phyloP scores from a whole-genome alignment of 2,888 invertebrate species.

The Stenolophus ochropezus region DNA sequence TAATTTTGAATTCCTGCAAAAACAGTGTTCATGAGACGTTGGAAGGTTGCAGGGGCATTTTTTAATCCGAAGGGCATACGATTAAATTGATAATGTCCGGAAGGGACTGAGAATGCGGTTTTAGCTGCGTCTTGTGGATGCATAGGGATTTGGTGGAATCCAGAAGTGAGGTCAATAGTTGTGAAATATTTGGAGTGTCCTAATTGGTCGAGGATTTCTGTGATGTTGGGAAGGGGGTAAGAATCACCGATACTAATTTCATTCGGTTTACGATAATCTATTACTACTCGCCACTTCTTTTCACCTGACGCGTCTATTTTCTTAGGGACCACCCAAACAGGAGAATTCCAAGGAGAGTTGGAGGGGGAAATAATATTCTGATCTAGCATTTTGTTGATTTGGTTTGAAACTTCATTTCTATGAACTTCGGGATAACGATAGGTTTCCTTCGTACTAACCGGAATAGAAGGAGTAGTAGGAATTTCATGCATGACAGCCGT shows the following conservation, averaged over 20 bases:
- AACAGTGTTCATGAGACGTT: conserved; percentile 67
- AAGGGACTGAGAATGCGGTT: neutral
- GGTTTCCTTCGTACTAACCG: neutral
- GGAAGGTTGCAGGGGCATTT: conserved; percentile 66
- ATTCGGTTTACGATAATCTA: conserved; percentile 64
- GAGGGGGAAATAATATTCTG: conserved; percentile 47
- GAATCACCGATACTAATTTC: conserved; percentile 62
- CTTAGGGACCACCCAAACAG: conserved; percentile 61
- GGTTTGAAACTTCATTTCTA: conserved; percentile 18
- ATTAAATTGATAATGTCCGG: neutral
- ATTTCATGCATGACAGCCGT: neutral
- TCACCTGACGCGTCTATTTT: conserved; percentile 61
- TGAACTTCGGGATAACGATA: neutral
- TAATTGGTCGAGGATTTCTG: conserved; percentile 63
- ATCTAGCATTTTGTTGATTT: conserved; percentile 54
- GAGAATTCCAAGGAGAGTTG: conserved; percentile 60
- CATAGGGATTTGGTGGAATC: conserved; percentile 61
- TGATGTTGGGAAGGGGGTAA: conserved; percentile 63
- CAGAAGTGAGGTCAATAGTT: conserved; percentile 61
- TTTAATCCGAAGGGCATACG: conserved; percentile 62
- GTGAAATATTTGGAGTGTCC: conserved; percentile 63
- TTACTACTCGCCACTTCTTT: conserved; percentile 62
- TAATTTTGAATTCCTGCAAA: conserved; percentile 65
- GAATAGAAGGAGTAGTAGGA: neutral
- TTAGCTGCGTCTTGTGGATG: neutral